Evolutionary conservation across 2,888 invertebrate genomes (phyloP).

Genomic region (Lithophane leautieri): DNA sequence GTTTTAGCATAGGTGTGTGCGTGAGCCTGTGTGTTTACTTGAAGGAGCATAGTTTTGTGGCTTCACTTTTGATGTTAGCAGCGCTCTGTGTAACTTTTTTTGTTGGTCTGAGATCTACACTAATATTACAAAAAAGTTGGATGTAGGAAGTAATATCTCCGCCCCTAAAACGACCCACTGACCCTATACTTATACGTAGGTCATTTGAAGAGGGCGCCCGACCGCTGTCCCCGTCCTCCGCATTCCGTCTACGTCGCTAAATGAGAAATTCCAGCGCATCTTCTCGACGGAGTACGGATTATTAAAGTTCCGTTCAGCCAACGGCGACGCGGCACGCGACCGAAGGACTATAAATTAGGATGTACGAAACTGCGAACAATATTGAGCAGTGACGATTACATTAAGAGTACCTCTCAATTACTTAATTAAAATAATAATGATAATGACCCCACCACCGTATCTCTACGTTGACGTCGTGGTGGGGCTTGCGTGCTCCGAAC

Average conservation of each 20-base stretch:
- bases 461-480: no score
- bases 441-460: no score
- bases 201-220: background rate
- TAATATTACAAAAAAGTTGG: no score
- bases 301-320: conserved; percentile 51
- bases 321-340: background rate
- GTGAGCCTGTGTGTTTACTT: no score
- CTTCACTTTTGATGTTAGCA: no score
- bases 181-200: background rate
- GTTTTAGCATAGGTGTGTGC: no score
- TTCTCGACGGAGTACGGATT: conserved; percentile 34
- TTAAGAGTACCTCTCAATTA: conserved; percentile 1
- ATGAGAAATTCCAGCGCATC: conserved; percentile 71
- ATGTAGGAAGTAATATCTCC: no score
- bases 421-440: background rate
- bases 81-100: no score
- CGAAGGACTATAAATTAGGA: conserved; percentile 2
- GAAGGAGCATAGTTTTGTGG: no score
- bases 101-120: no score
- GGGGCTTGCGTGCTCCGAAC: no score
- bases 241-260: conserved; percentile 53
- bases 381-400: background rate
- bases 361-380: background rate
- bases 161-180: no score
- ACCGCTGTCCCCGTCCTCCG: background rate